Percentiles rank a stretch among this genome's conserved stretches.
Evolutionary conservation across 2,888 invertebrate genomes (phyloP).

Genomic region (Lysandra coridon): DNA sequence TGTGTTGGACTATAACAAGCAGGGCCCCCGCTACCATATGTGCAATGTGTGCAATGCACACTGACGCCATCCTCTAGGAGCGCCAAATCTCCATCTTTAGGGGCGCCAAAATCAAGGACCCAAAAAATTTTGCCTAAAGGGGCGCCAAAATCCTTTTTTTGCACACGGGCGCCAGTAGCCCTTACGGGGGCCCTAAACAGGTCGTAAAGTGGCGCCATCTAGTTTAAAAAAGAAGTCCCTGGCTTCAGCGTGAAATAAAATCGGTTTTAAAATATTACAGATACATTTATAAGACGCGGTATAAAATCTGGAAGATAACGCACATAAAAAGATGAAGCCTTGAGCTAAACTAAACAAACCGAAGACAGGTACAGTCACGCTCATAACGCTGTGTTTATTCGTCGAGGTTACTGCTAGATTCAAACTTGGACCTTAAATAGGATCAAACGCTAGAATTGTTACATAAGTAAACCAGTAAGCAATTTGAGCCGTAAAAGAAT

Average conservation of each 20-base stretch:
- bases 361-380: not conserved
- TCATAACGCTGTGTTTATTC: not conserved
- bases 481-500: not conserved
- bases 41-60: too few species aligned
- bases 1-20: not conserved
- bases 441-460: not conserved
- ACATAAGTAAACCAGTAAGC: not conserved
- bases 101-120: too few species aligned
- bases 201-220: not conserved
- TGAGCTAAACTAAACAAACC: not conserved
- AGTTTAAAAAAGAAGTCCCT: not conserved
- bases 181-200: too few species aligned
- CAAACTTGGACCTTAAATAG: not conserved
- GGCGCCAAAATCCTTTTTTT: too few species aligned
- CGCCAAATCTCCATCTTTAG: too few species aligned
- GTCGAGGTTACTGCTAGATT: not conserved
- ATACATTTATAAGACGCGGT: not conserved
- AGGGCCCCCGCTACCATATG: too few species aligned
- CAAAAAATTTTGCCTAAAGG: too few species aligned
- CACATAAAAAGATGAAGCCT: not conserved
- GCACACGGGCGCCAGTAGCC: too few species aligned
- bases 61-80: too few species aligned
- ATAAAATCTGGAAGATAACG: too few species aligned
- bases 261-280: not conserved
- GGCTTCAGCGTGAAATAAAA: not conserved